A percentile compares a stretch with the other conserved stretches of the same genome.
phyloP scores from a whole-genome alignment of 2,888 invertebrate genomes.

The Beris morrisii region DNA sequence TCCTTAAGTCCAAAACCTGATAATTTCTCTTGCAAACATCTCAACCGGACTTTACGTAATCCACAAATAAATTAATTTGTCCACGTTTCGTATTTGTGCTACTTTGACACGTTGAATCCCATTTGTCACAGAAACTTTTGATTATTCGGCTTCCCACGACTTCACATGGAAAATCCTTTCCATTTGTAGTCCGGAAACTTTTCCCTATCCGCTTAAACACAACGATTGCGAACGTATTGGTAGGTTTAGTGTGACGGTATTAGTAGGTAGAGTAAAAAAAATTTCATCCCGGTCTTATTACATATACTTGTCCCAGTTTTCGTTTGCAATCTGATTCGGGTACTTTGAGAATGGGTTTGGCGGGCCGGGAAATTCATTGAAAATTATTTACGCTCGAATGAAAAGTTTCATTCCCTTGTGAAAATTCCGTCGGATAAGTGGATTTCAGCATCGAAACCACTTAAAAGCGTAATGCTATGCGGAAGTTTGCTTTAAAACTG shows the following conservation, averaged over 20 bases:
- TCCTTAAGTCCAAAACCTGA: too few relatives aligned
- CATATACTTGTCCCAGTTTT: neutral
- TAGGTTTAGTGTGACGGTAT: too few relatives aligned
- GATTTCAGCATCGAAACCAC: too few relatives aligned
- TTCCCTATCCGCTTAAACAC: neutral
- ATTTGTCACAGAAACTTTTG: constrained; percentile 30
- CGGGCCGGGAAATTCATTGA: constrained; percentile 5
- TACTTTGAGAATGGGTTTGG: neutral
- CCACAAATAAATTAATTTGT: constrained; percentile 12
- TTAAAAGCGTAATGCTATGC: too few relatives aligned
- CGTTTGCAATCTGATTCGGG: neutral
- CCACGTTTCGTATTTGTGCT: neutral
- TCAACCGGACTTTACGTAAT: neutral
- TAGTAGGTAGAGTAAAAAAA: too few relatives aligned
- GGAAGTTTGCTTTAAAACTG: too few relatives aligned
- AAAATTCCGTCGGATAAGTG: too few relatives aligned
- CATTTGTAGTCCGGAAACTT: constrained; percentile 18
- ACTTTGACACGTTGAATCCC: constrained; percentile 17
- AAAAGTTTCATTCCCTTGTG: too few relatives aligned
- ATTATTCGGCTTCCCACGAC: constrained; percentile 21
- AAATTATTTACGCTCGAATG: neutral
- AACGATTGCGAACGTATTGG: too few relatives aligned
- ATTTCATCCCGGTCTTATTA: too few relatives aligned
- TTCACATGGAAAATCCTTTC: constrained; percentile 27
- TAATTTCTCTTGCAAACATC: too few relatives aligned